Percentiles rank a stretch among this genome's conserved stretches.
Conservation (phyloP, 2,113 vertebrate species). For the Archilochus colubris region DNA sequence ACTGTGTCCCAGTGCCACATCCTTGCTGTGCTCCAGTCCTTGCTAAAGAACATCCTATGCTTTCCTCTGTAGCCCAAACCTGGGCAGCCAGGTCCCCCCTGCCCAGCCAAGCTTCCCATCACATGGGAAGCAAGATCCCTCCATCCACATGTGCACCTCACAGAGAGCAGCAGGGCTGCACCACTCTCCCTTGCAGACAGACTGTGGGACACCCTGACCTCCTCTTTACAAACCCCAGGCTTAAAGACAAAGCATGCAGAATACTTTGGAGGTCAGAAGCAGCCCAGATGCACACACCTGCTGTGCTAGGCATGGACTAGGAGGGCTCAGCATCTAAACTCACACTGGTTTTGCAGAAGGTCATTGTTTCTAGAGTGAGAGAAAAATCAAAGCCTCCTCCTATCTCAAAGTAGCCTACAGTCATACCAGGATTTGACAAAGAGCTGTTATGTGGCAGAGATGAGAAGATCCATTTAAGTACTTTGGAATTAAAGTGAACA, state of each 20-base stretch:
- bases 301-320: not conserved
- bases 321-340: not conserved
- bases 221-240: not conserved
- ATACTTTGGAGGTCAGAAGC: not conserved
- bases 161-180: not conserved
- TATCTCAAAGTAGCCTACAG: not conserved
- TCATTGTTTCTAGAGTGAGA: not conserved
- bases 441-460: not conserved
- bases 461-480: not conserved
- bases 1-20: not conserved
- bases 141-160: not conserved
- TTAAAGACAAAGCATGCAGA: not conserved
- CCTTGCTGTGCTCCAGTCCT: not conserved
- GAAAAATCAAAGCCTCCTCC: not conserved
- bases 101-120: not conserved
- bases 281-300: not conserved
- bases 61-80: not conserved
- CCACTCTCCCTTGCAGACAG: not conserved
- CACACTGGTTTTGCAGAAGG: not conserved
- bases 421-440: not conserved
- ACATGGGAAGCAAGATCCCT: not conserved
- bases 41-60: not conserved
- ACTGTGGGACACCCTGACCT: not conserved
- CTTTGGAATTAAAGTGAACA: not conserved
- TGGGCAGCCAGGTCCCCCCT: not conserved